Conservation (phyloP, 2,797 vertebrate genomes). For the Anguilla anguilla region DNA sequence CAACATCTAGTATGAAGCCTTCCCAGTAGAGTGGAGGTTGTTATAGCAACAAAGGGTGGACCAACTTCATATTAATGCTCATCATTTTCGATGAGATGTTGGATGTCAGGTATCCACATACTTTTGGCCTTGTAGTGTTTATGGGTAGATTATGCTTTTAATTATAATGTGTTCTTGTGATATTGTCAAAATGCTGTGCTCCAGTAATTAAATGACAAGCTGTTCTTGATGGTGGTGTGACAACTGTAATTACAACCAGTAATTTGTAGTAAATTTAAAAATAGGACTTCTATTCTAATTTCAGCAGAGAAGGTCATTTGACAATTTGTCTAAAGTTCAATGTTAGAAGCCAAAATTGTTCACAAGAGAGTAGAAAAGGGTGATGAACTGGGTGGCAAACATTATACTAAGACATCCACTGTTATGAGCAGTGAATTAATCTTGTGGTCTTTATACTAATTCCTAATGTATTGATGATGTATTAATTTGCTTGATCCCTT, state of each 20-base stretch:
- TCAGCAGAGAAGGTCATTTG: not conserved
- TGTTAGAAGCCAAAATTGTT: slow-evolving; percentile 5
- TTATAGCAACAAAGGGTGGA: too few relatives aligned
- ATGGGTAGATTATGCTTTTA: not conserved
- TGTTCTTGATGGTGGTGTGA: not conserved
- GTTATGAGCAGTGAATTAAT: not conserved
- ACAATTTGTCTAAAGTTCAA: not conserved
- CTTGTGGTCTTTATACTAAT: not conserved
- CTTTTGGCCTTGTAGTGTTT: too few relatives aligned
- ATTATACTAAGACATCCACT: not conserved
- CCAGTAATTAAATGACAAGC: not conserved
- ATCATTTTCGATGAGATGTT: too few relatives aligned
- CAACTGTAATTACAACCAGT: not conserved
- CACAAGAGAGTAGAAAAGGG: not conserved
- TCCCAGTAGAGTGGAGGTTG: too few relatives aligned
- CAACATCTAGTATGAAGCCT: too few relatives aligned
- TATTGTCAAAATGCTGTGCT: not conserved
- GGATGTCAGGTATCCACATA: too few relatives aligned
- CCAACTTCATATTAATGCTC: too few relatives aligned
- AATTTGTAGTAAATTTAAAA: not conserved
- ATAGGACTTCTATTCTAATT: not conserved
- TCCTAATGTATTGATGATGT: not conserved
- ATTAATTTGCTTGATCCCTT: not conserved
- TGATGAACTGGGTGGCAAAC: not conserved
- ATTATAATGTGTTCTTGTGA: not conserved